Percentiles rank a stretch among this genome's conserved stretches.
Conservation (phyloP, 2,797 vertebrate species). For the Ara ararauna region DNA sequence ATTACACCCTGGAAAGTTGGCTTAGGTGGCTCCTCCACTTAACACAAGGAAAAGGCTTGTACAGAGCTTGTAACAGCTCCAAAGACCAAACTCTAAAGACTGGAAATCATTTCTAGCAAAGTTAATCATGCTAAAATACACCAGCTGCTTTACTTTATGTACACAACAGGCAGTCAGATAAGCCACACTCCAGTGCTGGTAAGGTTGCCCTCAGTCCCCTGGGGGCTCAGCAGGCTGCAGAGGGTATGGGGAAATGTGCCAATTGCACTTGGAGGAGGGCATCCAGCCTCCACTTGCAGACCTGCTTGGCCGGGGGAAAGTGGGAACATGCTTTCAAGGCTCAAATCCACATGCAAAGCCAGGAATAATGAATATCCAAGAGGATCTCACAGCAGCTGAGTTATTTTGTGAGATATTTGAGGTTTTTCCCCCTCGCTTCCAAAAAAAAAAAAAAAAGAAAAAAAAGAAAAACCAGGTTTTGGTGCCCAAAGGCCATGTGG, state of each 20-base stretch:
- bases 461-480: neutral
- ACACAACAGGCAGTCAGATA: neutral
- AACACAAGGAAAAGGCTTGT: neutral
- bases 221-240: neutral
- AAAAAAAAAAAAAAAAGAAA: neutral
- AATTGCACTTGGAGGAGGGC: neutral
- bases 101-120: neutral
- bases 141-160: neutral
- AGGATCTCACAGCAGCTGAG: neutral
- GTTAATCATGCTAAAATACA: slow-evolving; percentile 38
- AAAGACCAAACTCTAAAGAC: neutral
- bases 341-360: neutral
- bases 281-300: neutral
- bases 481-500: neutral
- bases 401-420: neutral
- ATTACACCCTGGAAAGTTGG: neutral
- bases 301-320: neutral
- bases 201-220: neutral
- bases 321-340: neutral
- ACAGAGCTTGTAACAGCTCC: neutral
- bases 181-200: neutral
- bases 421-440: accelerated
- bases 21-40: neutral
- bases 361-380: neutral
- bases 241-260: neutral